Base-by-base conservation (phyloP, 2,888 invertebrate species). In the Acrobeloides nanus region DNA sequence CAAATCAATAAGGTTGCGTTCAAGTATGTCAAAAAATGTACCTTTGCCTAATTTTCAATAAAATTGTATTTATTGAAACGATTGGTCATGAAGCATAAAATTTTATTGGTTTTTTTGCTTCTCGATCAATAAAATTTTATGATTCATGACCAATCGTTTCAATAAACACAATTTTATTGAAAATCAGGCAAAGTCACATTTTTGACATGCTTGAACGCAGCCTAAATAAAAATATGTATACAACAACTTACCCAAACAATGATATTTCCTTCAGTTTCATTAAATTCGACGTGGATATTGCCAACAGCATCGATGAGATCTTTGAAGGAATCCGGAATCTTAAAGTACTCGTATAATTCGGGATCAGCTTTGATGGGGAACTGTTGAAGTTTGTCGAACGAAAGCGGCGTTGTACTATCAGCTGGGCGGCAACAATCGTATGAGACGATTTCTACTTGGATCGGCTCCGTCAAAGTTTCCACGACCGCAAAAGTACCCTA, bases 271-370 rank as follows among this genome's bases (percentile, higher is more conserved):
- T 21, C 25, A 12, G 46, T 27, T 6, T 37, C 21, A 17, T 53
- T 38, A 23, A 17, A 48, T 24, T 61, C 46, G 25, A 62, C 55
- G 39, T 46, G 34, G n/a, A 62, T 46, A 25, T 57, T 52, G 21
- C 45, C 42, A 17, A 57, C 51, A 10, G 38, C 25, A 15, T 62
- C 50, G 26, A 27, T 38, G 31, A 62, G 37, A 23, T 55, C 55
- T n/a, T 17, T 25, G 32, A 25, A 58, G 15, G 51, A 38, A 6
- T 46, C 23, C n/a, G 55, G 52, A 10, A 45, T 35, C n/a, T 25
- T 27, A 38, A 57, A 61, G 38, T 52, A 57, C 10, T 42, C 34
- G n/a, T 29, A 26, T 38, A 60, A 21, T 15, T 64, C 64, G 4
- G 60, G 52, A 10, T 62, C 55, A 7, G 26, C 32, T n/a, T n/a